Percentiles rank a stretch among this genome's conserved stretches.
phyloP scores from a whole-genome alignment of 1,140 invertebrate species.

The Lamellibrachia luymesi region DNA sequence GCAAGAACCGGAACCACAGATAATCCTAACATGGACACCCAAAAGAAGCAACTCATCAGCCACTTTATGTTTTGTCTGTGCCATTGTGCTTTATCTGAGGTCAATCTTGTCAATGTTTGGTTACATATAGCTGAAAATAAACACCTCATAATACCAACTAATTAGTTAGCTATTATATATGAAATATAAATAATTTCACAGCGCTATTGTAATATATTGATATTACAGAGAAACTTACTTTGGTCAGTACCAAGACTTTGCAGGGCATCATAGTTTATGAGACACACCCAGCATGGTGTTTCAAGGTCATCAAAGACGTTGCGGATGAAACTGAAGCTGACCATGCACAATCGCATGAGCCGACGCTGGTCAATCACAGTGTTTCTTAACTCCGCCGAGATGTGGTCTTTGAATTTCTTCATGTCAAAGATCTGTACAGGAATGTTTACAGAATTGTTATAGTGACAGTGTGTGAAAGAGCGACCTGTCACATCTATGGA shows the following conservation, averaged over 20 bases:
- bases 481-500: no score
- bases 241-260: neutral
- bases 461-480: neutral
- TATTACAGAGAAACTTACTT: neutral
- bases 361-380: neutral
- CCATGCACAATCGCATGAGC: neutral
- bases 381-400: neutral
- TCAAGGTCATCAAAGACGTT: constrained; percentile 23
- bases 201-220: neutral
- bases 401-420: constrained; percentile 5
- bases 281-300: constrained; percentile 20
- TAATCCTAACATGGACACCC: no score
- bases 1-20: no score
- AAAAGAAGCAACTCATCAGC: no score
- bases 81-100: no score
- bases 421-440: constrained; percentile 22
- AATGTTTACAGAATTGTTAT: neutral
- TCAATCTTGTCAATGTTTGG: no score
- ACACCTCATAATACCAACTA: no score
- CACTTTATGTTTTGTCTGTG: no score
- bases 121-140: no score
- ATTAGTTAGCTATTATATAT: no score
- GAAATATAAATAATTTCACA: neutral
- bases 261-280: constrained; percentile 19
- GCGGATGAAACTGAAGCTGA: constrained; percentile 13